Evolutionary conservation across 1,140 invertebrate species (phyloP), one percentile per base, ranked within the genome.

Genomic region (Mactra quadrangularis): DNA sequence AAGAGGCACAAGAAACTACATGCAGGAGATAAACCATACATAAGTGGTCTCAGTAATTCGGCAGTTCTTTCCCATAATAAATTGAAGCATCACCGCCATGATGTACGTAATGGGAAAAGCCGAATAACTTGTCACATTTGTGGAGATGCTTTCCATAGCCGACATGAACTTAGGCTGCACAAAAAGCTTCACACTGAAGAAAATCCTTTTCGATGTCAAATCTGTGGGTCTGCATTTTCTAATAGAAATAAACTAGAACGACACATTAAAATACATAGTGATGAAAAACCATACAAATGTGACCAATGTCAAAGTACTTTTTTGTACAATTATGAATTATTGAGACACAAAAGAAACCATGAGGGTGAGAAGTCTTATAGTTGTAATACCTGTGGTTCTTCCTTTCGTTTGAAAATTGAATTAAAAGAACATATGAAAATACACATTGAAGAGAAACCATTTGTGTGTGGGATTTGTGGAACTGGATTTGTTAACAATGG

Each of bases 11-110:
- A 41, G 22, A 29, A 22, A n/a, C 45, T n/a, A 38, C 59, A 62
- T 19, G 38, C 59, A 9, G 59, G 59, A 38, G 59, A 62, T 9
- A 62, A 62, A 22, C 64, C 64, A 29, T 68, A 68, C 41, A 68
- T 47, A 29, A 47, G 64, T 68, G 27, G 15, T 27, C 6, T 19
- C 1, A 47, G 64, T 68, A 25, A 22, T 11, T n/a, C n/a, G n/a
- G n/a, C n/a, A n/a, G n/a, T n/a, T n/a, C n/a, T n/a, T n/a, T n/a
- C n/a, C n/a, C n/a, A n/a, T n/a, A n/a, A n/a, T n/a, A n/a, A n/a
- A n/a, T n/a, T n/a, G n/a, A n/a, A n/a, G n/a, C n/a, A n/a, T n/a
- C n/a, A n/a, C n/a, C n/a, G n/a, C n/a, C n/a, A n/a, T n/a, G n/a
- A n/a, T n/a, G n/a, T n/a, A n/a, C n/a, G n/a, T n/a, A n/a, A n/a